phyloP scores from a whole-genome alignment of 1,140 invertebrate species.

The Ganaspis sp. region DNA sequence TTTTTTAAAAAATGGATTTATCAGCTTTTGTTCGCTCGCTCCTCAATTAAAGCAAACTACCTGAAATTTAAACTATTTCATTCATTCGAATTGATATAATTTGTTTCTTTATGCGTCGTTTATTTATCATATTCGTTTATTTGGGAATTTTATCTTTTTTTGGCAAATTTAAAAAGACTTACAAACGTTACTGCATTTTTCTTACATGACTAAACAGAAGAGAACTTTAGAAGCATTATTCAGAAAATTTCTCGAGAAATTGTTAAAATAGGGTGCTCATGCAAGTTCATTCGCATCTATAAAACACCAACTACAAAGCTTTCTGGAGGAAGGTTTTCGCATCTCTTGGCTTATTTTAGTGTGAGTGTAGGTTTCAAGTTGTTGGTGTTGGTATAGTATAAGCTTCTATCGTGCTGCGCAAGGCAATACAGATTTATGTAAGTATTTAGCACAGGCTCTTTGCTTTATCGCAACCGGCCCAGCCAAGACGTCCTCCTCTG shows the following conservation, averaged over 20 bases:
- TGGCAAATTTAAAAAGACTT: too few species aligned
- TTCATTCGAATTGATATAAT: too few species aligned
- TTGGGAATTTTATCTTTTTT: too few species aligned
- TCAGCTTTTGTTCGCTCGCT: too few species aligned
- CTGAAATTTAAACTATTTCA: too few species aligned
- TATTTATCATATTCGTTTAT: too few species aligned
- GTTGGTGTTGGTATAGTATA: slow-evolving; percentile 46
- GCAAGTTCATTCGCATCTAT: slow-evolving; percentile 13
- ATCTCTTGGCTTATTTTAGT: slow-evolving; percentile 28
- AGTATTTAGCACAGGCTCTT: slow-evolving; percentile 76
- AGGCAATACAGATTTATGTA: slow-evolving; percentile 78
- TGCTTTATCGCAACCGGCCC: slow-evolving; percentile 75
- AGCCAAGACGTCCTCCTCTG: slow-evolving; percentile 67
- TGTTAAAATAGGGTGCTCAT: neutral
- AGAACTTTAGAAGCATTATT: neutral
- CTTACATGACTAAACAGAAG: neutral
- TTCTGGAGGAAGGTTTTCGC: slow-evolving; percentile 21
- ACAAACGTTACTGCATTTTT: too few species aligned
- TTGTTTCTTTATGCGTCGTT: too few species aligned
- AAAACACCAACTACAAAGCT: slow-evolving; percentile 15
- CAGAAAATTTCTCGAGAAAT: neutral
- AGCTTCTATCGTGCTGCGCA: slow-evolving; percentile 58
- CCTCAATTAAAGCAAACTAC: too few species aligned
- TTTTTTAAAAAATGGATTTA: too few species aligned
- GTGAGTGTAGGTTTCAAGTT: neutral